These are phyloP conservation scores for Urocyon cinereoargenteus DNA, from an alignment of 2,797 vertebrate genomes.

Conservation along the genomic window DNA sequence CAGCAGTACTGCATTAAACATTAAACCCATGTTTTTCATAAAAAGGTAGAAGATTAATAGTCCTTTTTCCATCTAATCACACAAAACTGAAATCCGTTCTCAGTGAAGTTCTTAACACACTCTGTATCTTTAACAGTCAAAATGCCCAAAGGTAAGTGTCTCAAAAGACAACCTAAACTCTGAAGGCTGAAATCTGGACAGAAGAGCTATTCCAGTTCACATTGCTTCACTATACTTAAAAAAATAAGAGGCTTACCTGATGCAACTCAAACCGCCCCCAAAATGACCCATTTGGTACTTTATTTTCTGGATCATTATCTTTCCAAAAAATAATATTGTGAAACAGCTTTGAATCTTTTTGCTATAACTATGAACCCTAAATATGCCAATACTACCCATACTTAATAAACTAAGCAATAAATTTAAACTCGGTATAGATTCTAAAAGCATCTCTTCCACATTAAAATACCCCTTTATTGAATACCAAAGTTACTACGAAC, in stretches of 20 bases:
- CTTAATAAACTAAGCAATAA: slow-evolving; percentile 39
- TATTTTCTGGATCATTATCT: slow-evolving; percentile 23
- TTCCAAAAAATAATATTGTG: slow-evolving; percentile 46
- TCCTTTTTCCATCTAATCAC: slow-evolving; percentile 32
- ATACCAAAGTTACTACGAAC: slow-evolving; percentile 22
- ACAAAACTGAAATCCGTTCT: slow-evolving; percentile 35
- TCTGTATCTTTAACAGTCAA: background rate
- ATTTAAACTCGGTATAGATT: slow-evolving; percentile 23
- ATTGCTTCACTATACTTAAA: background rate
- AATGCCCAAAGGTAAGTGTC: background rate
- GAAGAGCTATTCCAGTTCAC: slow-evolving; percentile 4
- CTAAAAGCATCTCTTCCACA: slow-evolving; percentile 26
- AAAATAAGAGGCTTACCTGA: background rate
- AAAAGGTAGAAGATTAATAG: background rate
- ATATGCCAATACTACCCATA: background rate
- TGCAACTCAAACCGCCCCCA: background rate
- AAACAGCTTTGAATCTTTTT: slow-evolving; percentile 44
- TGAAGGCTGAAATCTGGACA: background rate
- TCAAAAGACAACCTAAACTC: slow-evolving; percentile 41
- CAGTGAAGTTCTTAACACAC: background rate
- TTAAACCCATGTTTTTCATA: slow-evolving; percentile 10
- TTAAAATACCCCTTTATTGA: slow-evolving; percentile 12
- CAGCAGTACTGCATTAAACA: background rate
- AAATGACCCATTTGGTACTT: slow-evolving; percentile 30
- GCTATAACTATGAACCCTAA: slow-evolving; percentile 30